Base-by-base conservation (phyloP, 2,888 invertebrate species). In the Galeopsomyia nigrocyanea region DNA sequence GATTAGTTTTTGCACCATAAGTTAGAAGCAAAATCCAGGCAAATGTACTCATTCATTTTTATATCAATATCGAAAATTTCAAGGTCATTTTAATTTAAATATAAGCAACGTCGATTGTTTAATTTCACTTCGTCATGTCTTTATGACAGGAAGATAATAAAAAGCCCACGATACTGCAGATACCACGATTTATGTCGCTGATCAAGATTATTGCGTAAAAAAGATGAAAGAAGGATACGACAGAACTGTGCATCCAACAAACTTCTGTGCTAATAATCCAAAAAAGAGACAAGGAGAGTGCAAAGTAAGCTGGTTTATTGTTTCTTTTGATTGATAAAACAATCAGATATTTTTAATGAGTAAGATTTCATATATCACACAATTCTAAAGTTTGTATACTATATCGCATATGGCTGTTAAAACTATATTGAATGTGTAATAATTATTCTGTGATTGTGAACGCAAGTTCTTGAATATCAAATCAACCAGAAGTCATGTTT, bases 231-330 rank as follows among this genome's bases (percentile, higher is more conserved):
- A 46, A 16, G 14, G 26, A 2, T 16, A 21, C 6, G 9, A 10
- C 1, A 13, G 7, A 9, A 46, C 0, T 14, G 60, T 76, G 22
- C 17, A 55, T 1, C 22, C 67, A 9, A 69, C 69, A n/a, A 50
- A 74, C 1, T 60, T 76, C 21, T 76, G 72, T 26, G 74, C 76
- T 16, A 63, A 72, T 17, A 67, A 76, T 56, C 74, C 74, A 26
- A 13, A 53, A 13, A 39, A 7, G 9, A 64, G 58, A 46, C 68
- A 46, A 67, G 76, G 74, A 62, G 62, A 63, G 2, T 76, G 74
- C 50, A 69, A 60, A 17, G 76, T 76, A 55, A 22, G 70, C 47
- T 47, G 16, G 31, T 50, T 3, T 49, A 17, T 56, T 56, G 1
- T 19, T 1, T 17, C 14, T 58, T 31, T 50, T 17, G 10, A 39